A percentile compares a stretch with the other conserved stretches of the same genome.
Conservation (phyloP, 1,140 invertebrate species). For the Littorina saxatilis region DNA sequence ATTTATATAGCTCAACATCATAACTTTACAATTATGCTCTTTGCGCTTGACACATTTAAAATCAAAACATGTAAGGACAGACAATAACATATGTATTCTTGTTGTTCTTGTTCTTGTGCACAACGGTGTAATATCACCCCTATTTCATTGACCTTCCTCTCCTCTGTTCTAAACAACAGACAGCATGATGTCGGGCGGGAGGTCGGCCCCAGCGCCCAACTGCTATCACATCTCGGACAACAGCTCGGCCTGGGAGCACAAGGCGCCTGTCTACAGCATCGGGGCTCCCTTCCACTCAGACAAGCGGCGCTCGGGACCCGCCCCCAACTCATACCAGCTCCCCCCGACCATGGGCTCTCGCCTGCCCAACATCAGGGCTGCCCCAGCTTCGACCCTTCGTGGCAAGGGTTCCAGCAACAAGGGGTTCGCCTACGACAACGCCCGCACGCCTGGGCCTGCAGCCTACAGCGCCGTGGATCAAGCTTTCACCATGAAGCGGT, state of each 20-base stretch:
- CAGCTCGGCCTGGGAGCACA: conserved; percentile 35
- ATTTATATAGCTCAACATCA: no score
- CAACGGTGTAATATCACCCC: no score
- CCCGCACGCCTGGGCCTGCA: conserved; percentile 62
- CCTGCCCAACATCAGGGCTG: conserved; percentile 43
- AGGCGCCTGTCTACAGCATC: conserved; percentile 54
- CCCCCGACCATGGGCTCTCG: conserved; percentile 50
- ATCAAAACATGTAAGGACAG: no score
- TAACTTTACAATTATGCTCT: no score
- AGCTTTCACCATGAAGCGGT: conserved; percentile 31
- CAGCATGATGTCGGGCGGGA: conserved; percentile 6
- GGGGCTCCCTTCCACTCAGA: conserved; percentile 41
- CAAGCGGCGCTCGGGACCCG: conserved; percentile 43
- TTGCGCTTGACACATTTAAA: no score
- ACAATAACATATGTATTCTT: no score
- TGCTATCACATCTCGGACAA: conserved; percentile 45
- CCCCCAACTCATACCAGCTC: conserved; percentile 55
- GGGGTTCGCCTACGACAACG: conserved; percentile 56
- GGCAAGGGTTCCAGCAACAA: conserved; percentile 39
- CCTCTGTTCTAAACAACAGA: no score
- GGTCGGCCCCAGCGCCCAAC: conserved; percentile 52
- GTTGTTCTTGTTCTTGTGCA: no score
- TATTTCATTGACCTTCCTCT: no score
- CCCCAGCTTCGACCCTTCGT: conserved; percentile 38
- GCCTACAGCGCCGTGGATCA: conserved; percentile 44